These are phyloP conservation scores for Troilus luridus DNA, from an alignment of 2,888 invertebrate genomes.

Conservation along the genomic window DNA sequence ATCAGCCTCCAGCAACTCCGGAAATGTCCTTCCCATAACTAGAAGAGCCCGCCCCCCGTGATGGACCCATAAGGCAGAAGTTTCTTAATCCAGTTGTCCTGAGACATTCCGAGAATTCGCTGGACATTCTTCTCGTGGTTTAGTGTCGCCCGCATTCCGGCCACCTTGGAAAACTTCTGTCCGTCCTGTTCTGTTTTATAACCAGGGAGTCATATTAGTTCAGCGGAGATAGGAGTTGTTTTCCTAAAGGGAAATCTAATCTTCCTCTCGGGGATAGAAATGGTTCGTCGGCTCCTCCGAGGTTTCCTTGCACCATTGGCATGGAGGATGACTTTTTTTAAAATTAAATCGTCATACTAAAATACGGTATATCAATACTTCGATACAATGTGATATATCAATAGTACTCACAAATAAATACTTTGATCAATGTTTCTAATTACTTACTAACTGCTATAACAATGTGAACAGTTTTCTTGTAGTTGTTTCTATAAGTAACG, in stretches of 20 bases:
- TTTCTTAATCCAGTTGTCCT: conserved; percentile 49
- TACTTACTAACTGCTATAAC: no score
- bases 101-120: conserved; percentile 45
- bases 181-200: conserved; percentile 36
- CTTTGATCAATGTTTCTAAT: no score
- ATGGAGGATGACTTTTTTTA: background rate
- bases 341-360: no score
- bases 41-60: background rate
- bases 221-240: background rate
- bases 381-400: no score
- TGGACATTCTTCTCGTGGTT: conserved; percentile 46
- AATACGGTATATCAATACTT: no score
- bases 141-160: conserved; percentile 45
- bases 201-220: conserved; percentile 20
- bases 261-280: background rate
- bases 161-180: conserved; percentile 46
- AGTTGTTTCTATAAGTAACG: no score
- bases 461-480: no score
- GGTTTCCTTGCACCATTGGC: background rate
- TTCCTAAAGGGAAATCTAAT: conserved; percentile 4
- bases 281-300: background rate
- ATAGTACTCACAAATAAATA: no score
- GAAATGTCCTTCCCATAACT: conserved; percentile 47
- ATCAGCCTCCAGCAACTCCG: conserved; percentile 16
- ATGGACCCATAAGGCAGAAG: conserved; percentile 41